A percentile compares a stretch with the other conserved stretches of the same genome.
Evolutionary conservation across 2,113 vertebrate species (phyloP).

Genomic region (Telmatochromis sp.): DNA sequence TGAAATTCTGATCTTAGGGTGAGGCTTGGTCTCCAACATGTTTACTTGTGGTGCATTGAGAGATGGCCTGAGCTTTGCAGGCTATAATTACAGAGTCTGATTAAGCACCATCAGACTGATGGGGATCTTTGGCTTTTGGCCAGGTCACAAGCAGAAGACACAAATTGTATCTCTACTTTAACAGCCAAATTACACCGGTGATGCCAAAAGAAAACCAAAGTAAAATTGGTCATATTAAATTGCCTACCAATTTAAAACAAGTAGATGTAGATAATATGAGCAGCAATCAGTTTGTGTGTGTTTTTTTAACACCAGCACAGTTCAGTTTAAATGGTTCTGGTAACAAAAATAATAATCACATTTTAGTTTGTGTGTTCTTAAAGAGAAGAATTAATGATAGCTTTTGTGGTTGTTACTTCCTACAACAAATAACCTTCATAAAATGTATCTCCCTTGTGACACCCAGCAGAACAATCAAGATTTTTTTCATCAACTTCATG

Average conservation of each 20-base stretch:
- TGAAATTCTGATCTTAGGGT: constrained; percentile 75
- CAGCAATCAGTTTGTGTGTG: not conserved
- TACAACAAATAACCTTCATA: constrained; percentile 43
- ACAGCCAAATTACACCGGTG: not conserved
- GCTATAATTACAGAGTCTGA: constrained; percentile 79
- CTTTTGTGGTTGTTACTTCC: constrained; percentile 22
- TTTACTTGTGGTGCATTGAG: constrained; percentile 75
- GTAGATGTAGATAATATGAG: not conserved
- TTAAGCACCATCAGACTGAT: constrained; percentile 70
- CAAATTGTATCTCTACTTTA: constrained; percentile 14
- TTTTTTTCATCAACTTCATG: constrained; percentile 4
- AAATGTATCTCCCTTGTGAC: constrained; percentile 49
- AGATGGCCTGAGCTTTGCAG: constrained; percentile 74
- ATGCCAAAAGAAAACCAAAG: not conserved
- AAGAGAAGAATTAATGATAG: constrained; percentile 30
- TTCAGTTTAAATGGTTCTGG: constrained; percentile 1
- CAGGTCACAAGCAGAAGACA: constrained; percentile 25
- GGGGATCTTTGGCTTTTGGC: constrained; percentile 48
- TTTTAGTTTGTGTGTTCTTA: constrained; percentile 33
- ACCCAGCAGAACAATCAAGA: not conserved
- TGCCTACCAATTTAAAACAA: not conserved
- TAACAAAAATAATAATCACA: constrained; percentile 33
- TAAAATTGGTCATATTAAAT: not conserved
- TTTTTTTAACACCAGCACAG: not conserved
- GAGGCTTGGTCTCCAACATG: constrained; percentile 79